These are phyloP conservation scores for Orthonyx spaldingii DNA, from an alignment of 2,113 vertebrate species.

Conservation along the genomic window DNA sequence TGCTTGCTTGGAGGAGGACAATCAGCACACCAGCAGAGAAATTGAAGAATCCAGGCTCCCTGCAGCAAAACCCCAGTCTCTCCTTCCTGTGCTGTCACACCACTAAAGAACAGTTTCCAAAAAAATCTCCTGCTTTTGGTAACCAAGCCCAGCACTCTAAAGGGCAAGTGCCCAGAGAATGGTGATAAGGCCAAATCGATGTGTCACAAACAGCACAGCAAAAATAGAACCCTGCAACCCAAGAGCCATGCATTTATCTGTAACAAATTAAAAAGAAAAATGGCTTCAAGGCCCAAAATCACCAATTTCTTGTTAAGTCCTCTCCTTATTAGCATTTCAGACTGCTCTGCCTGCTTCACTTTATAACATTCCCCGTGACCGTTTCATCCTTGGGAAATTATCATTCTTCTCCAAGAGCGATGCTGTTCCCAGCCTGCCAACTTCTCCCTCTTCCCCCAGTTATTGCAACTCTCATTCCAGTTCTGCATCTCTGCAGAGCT, in stretches of 20 bases:
- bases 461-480: neutral
- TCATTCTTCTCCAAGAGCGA: neutral
- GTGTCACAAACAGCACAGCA: neutral
- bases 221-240: neutral
- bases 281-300: neutral
- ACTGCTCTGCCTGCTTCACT: neutral
- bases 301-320: neutral
- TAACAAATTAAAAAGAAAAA: neutral
- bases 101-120: neutral
- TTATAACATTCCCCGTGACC: neutral
- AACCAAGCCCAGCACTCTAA: neutral
- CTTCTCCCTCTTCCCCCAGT: neutral
- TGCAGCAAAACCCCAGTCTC: neutral
- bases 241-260: neutral
- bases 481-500: neutral
- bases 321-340: constrained; percentile 17
- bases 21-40: neutral
- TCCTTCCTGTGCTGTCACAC: neutral
- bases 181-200: neutral
- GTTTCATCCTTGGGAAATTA: neutral
- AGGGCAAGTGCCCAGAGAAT: neutral
- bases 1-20: neutral
- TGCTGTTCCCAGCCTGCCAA: neutral
- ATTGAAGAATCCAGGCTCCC: neutral
- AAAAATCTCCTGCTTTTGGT: neutral